These are phyloP conservation scores for Mallateleia sp. DNA, from an alignment of 2,888 invertebrate genomes.

Conservation along the genomic window DNA sequence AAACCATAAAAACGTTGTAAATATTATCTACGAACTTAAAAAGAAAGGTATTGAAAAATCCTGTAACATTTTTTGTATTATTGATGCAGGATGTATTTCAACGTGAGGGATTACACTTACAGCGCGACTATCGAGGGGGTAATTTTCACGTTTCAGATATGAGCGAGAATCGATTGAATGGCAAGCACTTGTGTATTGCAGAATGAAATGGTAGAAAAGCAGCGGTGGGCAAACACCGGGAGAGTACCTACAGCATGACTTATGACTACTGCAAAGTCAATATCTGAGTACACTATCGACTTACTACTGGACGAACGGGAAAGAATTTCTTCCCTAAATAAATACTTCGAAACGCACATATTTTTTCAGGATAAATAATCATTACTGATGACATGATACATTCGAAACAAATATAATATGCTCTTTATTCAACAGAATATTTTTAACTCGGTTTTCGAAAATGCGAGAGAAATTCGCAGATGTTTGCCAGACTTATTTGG, in stretches of 20 bases:
- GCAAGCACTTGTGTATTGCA: constrained; percentile 71
- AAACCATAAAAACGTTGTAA: too few species aligned
- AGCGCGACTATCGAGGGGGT: too few species aligned
- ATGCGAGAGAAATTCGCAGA: too few species aligned
- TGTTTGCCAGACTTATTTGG: too few species aligned
- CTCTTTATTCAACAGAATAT: too few species aligned
- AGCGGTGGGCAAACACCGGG: constrained; percentile 61
- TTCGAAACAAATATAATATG: constrained; percentile 58
- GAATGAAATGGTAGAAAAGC: too few species aligned
- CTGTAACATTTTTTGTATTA: too few species aligned
- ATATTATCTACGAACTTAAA: too few species aligned
- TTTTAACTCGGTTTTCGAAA: too few species aligned
- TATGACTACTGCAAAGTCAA: constrained; percentile 75
- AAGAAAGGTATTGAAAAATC: too few species aligned
- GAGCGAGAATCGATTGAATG: constrained; percentile 67
- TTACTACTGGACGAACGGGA: constrained; percentile 62
- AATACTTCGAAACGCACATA: constrained; percentile 63
- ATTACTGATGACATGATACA: constrained; percentile 60
- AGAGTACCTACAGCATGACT: constrained; percentile 69
- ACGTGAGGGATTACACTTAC: too few species aligned
- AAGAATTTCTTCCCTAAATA: constrained; percentile 65
- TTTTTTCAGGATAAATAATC: constrained; percentile 67
- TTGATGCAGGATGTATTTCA: too few species aligned
- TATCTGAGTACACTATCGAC: constrained; percentile 69
- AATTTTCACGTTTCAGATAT: constrained; percentile 68